phyloP scores from a whole-genome alignment of 2,888 invertebrate species.

The Acleris cristana region DNA sequence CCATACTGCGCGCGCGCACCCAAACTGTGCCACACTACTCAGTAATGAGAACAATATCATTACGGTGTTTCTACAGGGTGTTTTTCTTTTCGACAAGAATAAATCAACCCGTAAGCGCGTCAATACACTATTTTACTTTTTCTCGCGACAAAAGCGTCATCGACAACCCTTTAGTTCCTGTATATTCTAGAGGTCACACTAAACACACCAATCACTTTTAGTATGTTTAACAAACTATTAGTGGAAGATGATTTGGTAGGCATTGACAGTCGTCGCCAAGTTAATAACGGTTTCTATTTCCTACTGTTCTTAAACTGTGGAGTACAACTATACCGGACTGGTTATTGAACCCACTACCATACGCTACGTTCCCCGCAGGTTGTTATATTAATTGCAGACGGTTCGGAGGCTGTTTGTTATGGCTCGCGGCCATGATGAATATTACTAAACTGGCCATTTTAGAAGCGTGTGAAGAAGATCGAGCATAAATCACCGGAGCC shows the following conservation, averaged over 20 bases:
- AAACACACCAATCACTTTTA: too few species aligned
- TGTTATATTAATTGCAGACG: constrained; percentile 45
- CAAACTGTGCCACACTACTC: constrained; percentile 43
- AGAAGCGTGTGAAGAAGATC: constrained; percentile 19
- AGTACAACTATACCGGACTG: constrained; percentile 51
- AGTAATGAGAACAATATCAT: constrained; percentile 10
- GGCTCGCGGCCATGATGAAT: constrained; percentile 35
- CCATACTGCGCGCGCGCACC: constrained; percentile 59
- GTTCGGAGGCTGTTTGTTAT: constrained; percentile 32
- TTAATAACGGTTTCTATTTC: background rate
- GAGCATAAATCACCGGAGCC: constrained; percentile 21
- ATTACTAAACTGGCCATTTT: constrained; percentile 17
- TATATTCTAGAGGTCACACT: too few species aligned
- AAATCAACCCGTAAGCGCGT: too few species aligned
- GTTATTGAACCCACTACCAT: constrained; percentile 58
- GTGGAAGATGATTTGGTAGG: background rate
- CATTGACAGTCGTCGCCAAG: background rate
- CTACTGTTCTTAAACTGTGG: constrained; percentile 20
- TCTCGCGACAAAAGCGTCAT: too few species aligned
- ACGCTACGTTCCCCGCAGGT: constrained; percentile 42
- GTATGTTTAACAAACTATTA: too few species aligned
- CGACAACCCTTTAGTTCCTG: too few species aligned
- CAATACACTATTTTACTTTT: too few species aligned
- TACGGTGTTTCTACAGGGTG: too few species aligned
- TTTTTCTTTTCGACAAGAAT: too few species aligned